A percentile compares a stretch with the other conserved stretches of the same genome.
Evolutionary conservation across 2,888 invertebrate species (phyloP).

Genomic region (Drosophila paranaensis): DNA sequence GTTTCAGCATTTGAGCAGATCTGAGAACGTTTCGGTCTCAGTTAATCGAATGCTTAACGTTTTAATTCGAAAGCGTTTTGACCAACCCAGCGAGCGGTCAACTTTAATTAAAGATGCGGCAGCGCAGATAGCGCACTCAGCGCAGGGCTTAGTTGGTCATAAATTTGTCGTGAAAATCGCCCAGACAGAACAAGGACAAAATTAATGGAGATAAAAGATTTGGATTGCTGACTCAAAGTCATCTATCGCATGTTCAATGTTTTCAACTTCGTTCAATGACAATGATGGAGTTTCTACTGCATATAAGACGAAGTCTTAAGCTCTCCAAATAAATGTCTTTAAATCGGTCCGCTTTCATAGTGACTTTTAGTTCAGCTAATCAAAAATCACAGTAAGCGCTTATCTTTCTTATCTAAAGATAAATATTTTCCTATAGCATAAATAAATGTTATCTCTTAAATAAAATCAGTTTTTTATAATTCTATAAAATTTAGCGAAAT

Average conservation of each 20-base stretch:
- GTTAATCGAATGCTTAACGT: constrained; percentile 78
- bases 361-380: too few species aligned
- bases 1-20: constrained; percentile 32
- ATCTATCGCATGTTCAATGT: constrained; percentile 3
- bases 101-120: constrained; percentile 71
- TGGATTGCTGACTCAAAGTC: not conserved
- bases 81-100: constrained; percentile 17
- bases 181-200: constrained; percentile 21
- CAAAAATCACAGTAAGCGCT: too few species aligned
- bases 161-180: constrained; percentile 51
- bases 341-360: too few species aligned
- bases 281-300: too few species aligned
- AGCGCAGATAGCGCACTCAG: constrained; percentile 46
- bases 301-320: too few species aligned
- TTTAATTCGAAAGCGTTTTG: constrained; percentile 65
- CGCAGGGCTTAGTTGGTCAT: constrained; percentile 48
- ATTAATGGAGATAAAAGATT: constrained; percentile 26
- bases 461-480: too few species aligned
- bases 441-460: too few species aligned
- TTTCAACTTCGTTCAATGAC: not conserved
- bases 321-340: too few species aligned
- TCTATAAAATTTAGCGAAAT: too few species aligned
- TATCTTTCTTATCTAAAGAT: too few species aligned
- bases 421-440: too few species aligned
- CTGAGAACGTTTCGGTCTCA: constrained; percentile 25